These are phyloP conservation scores for Gobio occitaniae DNA, from an alignment of 2,797 vertebrate species.

Conservation along the genomic window DNA sequence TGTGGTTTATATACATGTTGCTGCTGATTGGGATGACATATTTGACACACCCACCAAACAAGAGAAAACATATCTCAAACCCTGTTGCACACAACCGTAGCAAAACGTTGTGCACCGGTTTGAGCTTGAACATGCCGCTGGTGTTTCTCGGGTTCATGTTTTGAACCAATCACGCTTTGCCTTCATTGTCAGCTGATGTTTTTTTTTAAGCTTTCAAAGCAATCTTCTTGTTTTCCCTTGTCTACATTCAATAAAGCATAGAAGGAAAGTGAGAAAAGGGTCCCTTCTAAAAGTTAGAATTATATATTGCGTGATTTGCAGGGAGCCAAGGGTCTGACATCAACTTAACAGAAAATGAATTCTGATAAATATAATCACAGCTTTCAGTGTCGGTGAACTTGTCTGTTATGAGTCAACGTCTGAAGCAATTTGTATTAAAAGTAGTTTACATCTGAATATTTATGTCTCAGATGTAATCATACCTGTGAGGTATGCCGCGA, in stretches of 20 bases:
- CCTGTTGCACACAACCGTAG: too few relatives aligned
- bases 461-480: conserved; percentile 72
- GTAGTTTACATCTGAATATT: conserved; percentile 71
- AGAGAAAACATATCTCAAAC: too few relatives aligned
- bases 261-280: conserved; percentile 3
- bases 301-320: conserved; percentile 28
- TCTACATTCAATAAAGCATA: conserved; percentile 13
- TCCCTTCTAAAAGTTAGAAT: conserved; percentile 27
- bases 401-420: conserved; percentile 75
- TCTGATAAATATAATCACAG: conserved; percentile 69
- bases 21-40: too few relatives aligned
- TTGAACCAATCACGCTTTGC: not conserved
- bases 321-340: conserved; percentile 18
- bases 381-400: conserved; percentile 66
- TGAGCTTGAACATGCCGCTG: not conserved
- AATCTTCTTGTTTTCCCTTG: not conserved
- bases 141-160: not conserved
- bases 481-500: conserved; percentile 68
- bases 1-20: too few relatives aligned
- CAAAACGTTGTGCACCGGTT: too few relatives aligned
- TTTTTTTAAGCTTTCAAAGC: not conserved
- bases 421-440: conserved; percentile 77
- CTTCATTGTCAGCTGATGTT: not conserved
- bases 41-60: too few relatives aligned
- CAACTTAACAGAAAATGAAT: conserved; percentile 50